Conservation (phyloP, 2,888 invertebrate species). For the Lamproptera curius region DNA sequence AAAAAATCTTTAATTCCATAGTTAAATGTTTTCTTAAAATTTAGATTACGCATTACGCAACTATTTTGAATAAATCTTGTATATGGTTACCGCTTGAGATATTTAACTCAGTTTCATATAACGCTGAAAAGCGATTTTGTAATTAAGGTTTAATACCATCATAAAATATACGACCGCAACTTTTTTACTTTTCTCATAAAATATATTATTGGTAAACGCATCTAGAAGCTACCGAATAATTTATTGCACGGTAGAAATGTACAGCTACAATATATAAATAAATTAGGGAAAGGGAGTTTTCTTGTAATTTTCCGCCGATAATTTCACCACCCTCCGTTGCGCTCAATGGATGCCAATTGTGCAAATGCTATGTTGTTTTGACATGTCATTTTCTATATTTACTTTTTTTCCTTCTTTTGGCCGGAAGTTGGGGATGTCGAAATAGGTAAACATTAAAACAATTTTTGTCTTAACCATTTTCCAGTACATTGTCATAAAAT, state of each 20-base stretch:
- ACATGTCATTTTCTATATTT: conserved; percentile 39
- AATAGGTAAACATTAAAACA: neutral
- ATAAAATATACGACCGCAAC: too few relatives aligned
- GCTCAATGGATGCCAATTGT: conserved; percentile 61
- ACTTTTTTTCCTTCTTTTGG: conserved; percentile 22
- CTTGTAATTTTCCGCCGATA: conserved; percentile 58
- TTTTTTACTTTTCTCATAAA: too few relatives aligned
- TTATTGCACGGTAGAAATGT: conserved; percentile 1
- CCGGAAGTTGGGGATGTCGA: conserved; percentile 18
- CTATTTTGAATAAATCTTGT: too few relatives aligned
- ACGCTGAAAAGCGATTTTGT: too few relatives aligned
- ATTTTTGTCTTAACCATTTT: too few relatives aligned
- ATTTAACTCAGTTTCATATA: too few relatives aligned
- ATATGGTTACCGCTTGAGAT: too few relatives aligned
- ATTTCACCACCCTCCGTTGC: conserved; percentile 43
- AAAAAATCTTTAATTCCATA: too few relatives aligned
- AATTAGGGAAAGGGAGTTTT: conserved; percentile 47
- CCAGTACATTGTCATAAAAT: too few relatives aligned
- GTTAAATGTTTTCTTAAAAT: too few relatives aligned
- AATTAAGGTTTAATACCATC: too few relatives aligned
- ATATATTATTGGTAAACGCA: conserved; percentile 38
- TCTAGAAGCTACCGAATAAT: conserved; percentile 9
- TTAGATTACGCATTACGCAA: too few relatives aligned
- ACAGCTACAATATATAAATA: conserved; percentile 24
- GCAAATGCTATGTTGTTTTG: conserved; percentile 48